phyloP scores from a whole-genome alignment of 2,113 vertebrate species.

The Cathartes aura region DNA sequence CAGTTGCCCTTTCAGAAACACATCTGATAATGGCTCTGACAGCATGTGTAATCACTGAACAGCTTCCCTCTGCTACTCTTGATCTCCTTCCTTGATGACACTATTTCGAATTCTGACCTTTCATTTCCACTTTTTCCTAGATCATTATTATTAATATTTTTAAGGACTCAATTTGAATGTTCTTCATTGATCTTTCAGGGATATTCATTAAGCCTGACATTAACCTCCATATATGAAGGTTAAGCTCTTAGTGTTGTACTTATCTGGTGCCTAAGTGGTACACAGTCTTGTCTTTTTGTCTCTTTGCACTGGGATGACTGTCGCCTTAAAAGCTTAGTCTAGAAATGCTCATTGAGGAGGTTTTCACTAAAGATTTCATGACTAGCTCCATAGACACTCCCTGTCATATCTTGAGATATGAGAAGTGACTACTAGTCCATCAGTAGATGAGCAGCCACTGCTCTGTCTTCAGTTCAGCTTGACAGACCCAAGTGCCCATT shows the following conservation, averaged over 20 bases:
- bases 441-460: neutral
- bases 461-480: neutral
- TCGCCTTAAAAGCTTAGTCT: neutral
- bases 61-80: neutral
- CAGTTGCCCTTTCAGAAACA: slow-evolving; percentile 5
- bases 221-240: neutral
- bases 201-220: neutral
- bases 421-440: neutral
- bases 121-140: neutral
- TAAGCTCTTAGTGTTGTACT: neutral
- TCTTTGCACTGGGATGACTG: neutral
- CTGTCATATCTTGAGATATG: neutral
- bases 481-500: neutral
- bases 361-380: neutral
- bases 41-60: neutral
- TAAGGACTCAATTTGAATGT: neutral
- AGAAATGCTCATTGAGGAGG: neutral
- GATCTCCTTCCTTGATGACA: neutral
- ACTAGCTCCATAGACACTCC: neutral
- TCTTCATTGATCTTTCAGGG: neutral
- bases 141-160: neutral
- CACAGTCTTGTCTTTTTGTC: neutral
- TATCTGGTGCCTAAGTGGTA: neutral
- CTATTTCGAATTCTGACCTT: slow-evolving; percentile 36
- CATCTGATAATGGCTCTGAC: neutral